phyloP scores from a whole-genome alignment of 2,113 vertebrate species.

The Anoplopoma fimbria region DNA sequence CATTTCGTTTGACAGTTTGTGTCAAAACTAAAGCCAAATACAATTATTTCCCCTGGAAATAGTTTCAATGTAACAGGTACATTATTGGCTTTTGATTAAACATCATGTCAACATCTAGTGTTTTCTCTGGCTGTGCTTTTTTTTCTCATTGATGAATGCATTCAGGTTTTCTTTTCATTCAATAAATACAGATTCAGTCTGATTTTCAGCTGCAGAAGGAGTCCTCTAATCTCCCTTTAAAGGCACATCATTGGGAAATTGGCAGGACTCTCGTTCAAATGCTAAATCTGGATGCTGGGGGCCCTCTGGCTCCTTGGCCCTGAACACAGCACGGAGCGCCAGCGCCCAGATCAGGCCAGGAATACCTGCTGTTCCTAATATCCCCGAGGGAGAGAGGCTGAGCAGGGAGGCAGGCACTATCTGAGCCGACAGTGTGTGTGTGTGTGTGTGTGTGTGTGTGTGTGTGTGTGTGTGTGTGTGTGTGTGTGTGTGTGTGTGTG shows the following conservation, averaged over 20 bases:
- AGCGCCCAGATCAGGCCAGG: slow-evolving; percentile 45
- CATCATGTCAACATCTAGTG: not conserved
- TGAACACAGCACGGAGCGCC: slow-evolving; percentile 11
- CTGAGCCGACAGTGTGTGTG: slow-evolving; percentile 47
- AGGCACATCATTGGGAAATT: not conserved
- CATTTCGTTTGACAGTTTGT: not conserved
- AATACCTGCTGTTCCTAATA: slow-evolving; percentile 68
- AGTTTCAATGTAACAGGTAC: not conserved
- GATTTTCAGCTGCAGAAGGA: not conserved
- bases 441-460: not conserved
- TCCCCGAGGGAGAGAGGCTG: slow-evolving; percentile 36
- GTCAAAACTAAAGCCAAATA: not conserved
- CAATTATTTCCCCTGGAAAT: not conserved
- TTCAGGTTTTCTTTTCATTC: not conserved
- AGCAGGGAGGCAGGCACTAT: slow-evolving; percentile 39
- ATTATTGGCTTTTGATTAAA: not conserved
- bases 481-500: slow-evolving; percentile 34
- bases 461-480: not conserved
- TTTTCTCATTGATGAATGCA: not conserved
- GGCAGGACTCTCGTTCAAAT: slow-evolving; percentile 14
- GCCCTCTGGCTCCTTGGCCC: slow-evolving; percentile 36
- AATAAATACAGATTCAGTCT: not conserved
- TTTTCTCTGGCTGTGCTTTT: not conserved
- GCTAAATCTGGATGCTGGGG: slow-evolving; percentile 35
- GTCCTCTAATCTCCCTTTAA: not conserved